A percentile compares a stretch with the other conserved stretches of the same genome.
These are phyloP conservation scores for Lanistes nyassanus DNA, from an alignment of 1,140 invertebrate species.

Conservation along the genomic window DNA sequence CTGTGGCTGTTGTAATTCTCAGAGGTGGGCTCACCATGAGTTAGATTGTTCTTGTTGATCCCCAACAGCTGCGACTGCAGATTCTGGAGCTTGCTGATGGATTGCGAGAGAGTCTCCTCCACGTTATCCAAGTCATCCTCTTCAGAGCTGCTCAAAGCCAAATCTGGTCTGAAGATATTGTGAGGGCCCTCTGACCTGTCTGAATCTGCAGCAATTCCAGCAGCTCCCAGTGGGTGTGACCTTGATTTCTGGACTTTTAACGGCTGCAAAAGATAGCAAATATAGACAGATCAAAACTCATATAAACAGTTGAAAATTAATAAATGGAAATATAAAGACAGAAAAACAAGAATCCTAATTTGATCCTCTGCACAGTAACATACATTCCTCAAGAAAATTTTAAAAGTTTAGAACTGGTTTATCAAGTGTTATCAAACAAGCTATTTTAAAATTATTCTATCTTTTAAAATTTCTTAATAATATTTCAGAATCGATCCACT, in stretches of 20 bases:
- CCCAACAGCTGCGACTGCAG: constrained; percentile 38
- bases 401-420: too few species aligned
- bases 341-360: too few species aligned
- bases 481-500: too few species aligned
- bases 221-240: background rate
- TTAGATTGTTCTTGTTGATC: constrained; percentile 24
- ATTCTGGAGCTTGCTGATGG: constrained; percentile 41
- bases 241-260: constrained; percentile 20
- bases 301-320: background rate
- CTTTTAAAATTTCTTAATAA: too few species aligned
- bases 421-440: too few species aligned
- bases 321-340: background rate
- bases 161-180: constrained; percentile 57
- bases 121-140: constrained; percentile 44
- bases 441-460: too few species aligned
- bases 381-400: too few species aligned
- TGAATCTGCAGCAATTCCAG: background rate
- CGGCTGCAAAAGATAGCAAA: constrained; percentile 21
- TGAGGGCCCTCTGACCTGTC: constrained; percentile 41
- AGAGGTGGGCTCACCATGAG: constrained; percentile 1
- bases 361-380: too few species aligned
- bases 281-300: background rate
- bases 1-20: constrained; percentile 28
- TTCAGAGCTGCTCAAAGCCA: constrained; percentile 53
- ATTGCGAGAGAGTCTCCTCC: constrained; percentile 42